Evolutionary conservation across 2,113 vertebrate genomes (phyloP).

Genomic region (Oryzias curvinotus): DNA sequence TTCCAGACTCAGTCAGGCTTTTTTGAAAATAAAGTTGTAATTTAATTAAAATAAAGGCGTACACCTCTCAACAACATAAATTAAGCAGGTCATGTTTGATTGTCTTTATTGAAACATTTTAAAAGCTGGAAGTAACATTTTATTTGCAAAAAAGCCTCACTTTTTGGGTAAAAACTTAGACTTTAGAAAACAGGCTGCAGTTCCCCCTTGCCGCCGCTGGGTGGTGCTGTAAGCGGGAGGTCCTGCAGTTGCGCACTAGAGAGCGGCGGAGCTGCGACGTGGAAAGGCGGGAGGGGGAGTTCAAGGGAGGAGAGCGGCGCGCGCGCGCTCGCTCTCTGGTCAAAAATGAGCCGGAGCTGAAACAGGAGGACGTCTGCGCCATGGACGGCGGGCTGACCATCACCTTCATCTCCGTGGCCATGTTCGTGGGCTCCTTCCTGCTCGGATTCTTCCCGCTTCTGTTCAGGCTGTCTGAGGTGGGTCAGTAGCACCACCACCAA

Average conservation of each 20-base stretch:
- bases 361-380: background rate
- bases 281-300: conserved; percentile 43
- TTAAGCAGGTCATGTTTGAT: too few relatives aligned
- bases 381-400: conserved; percentile 79
- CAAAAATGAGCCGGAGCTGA: background rate
- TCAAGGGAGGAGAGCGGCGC: background rate
- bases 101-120: too few relatives aligned
- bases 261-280: conserved; percentile 53
- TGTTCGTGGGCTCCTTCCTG: conserved; percentile 80
- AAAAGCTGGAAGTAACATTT: too few relatives aligned
- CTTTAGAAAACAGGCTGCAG: too few relatives aligned
- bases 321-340: background rate
- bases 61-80: too few relatives aligned
- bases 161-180: too few relatives aligned
- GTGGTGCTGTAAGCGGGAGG: conserved; percentile 32
- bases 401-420: conserved; percentile 74
- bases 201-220: conserved; percentile 17
- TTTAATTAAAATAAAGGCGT: too few relatives aligned
- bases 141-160: too few relatives aligned
- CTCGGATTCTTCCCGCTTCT: conserved; percentile 79
- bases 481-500: background rate
- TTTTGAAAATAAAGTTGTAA: too few relatives aligned
- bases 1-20: too few relatives aligned
- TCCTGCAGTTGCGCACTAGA: background rate
- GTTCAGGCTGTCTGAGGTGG: conserved; percentile 78